A percentile compares a stretch with the other conserved stretches of the same genome.
Evolutionary conservation across 2,797 vertebrate species (phyloP).

Genomic region (Clamator glandarius): DNA sequence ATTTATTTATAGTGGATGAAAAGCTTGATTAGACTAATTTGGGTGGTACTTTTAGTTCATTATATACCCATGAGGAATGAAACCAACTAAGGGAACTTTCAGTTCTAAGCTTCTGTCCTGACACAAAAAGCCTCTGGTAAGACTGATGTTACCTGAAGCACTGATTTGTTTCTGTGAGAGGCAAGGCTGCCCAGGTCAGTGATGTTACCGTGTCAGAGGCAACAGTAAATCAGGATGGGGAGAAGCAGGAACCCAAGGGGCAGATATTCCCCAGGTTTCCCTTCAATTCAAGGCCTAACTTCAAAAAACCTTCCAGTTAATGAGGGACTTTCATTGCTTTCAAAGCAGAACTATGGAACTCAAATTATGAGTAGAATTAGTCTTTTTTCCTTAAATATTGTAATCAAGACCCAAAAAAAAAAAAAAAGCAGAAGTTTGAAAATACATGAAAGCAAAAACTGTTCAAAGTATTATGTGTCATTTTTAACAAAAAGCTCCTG

Average conservation of each 20-base stretch:
- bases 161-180: background rate
- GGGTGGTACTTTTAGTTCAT: background rate
- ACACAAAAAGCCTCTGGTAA: background rate
- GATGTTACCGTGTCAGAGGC: background rate
- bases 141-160: background rate
- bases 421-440: background rate
- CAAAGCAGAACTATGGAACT: background rate
- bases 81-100: background rate
- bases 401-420: background rate
- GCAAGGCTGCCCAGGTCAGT: background rate
- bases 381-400: background rate
- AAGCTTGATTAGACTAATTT: conserved; percentile 8
- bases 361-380: background rate
- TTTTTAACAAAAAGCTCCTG: background rate
- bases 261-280: background rate
- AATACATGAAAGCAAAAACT: background rate
- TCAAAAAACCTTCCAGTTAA: background rate
- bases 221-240: background rate
- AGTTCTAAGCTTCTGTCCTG: background rate
- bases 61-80: background rate
- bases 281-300: background rate
- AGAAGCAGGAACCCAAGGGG: background rate
- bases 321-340: background rate
- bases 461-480: background rate
- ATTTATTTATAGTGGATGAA: background rate